Evolutionary conservation across 2,888 invertebrate genomes (phyloP).

Genomic region (Caenorhabditis sp.): DNA sequence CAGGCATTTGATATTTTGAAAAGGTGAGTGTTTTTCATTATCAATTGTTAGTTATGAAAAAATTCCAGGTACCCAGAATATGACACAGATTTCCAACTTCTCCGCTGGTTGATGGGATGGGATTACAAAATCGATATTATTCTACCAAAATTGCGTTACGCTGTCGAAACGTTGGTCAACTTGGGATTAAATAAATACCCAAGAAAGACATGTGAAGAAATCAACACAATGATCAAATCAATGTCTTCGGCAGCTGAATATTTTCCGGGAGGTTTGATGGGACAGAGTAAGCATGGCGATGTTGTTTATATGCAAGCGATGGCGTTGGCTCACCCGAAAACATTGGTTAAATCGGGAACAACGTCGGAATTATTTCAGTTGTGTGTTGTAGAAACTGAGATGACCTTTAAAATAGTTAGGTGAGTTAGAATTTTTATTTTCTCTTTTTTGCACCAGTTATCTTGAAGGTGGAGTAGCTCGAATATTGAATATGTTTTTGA

Average conservation of each 20-base stretch:
- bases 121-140: slow-evolving; percentile 60
- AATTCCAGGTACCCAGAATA: slow-evolving; percentile 44
- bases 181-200: slow-evolving; percentile 35
- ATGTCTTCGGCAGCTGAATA: slow-evolving; percentile 55
- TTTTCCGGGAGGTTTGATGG: slow-evolving; percentile 59
- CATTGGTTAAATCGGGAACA: slow-evolving; percentile 56
- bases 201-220: slow-evolving; percentile 45
- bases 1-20: slow-evolving; percentile 30
- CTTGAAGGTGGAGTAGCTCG: too few relatives aligned
- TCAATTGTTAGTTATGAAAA: not conserved
- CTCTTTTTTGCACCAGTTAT: too few relatives aligned
- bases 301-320: slow-evolving; percentile 51
- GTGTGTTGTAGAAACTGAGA: slow-evolving; percentile 55
- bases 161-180: slow-evolving; percentile 32
- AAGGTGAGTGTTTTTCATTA: slow-evolving; percentile 10
- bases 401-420: slow-evolving; percentile 56
- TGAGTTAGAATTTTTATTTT: too few relatives aligned
- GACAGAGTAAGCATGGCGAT: slow-evolving; percentile 45
- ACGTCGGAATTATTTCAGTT: slow-evolving; percentile 58
- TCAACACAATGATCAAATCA: slow-evolving; percentile 50
- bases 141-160: slow-evolving; percentile 43
- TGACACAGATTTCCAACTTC: slow-evolving; percentile 60
- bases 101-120: slow-evolving; percentile 67
- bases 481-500: too few relatives aligned
- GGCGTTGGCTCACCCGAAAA: slow-evolving; percentile 55